A percentile compares a stretch with the other conserved stretches of the same genome.
These are phyloP conservation scores for Hippocampus zosterae DNA, from an alignment of 2,113 vertebrate species.

Conservation along the genomic window DNA sequence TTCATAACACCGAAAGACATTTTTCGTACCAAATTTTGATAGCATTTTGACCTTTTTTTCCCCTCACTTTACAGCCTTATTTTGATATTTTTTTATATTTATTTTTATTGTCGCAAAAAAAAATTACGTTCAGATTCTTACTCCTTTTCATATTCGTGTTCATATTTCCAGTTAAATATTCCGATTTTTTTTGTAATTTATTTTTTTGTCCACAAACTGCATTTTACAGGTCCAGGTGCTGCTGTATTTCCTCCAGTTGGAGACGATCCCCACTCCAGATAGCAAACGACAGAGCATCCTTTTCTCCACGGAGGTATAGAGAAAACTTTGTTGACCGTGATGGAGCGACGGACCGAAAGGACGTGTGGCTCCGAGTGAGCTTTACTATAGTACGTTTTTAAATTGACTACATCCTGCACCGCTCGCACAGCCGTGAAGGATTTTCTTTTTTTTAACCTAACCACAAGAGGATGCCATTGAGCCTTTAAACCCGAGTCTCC, in stretches of 20 bases:
- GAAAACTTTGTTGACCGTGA: conserved; percentile 11
- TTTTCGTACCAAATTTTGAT: too few species aligned
- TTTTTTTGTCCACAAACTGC: neutral
- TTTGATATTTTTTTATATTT: too few species aligned
- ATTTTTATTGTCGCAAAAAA: too few species aligned
- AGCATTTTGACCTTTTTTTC: too few species aligned
- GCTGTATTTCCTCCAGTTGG: conserved; percentile 95
- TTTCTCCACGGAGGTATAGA: conserved; percentile 95
- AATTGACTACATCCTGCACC: conserved; percentile 31
- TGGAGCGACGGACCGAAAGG: conserved; percentile 23
- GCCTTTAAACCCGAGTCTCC: conserved; percentile 10
- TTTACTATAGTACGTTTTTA: conserved; percentile 47
- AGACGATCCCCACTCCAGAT: conserved; percentile 93
- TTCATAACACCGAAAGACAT: too few species aligned
- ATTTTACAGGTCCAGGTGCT: conserved; percentile 88
- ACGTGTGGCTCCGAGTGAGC: conserved; percentile 56
- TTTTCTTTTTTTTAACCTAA: conserved; percentile 18
- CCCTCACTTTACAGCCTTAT: too few species aligned
- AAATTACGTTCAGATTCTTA: too few species aligned
- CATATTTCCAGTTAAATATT: neutral
- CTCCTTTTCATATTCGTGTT: neutral
- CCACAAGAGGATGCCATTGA: conserved; percentile 49
- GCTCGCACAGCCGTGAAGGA: conserved; percentile 26
- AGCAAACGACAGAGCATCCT: conserved; percentile 97
- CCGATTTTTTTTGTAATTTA: neutral